These are phyloP conservation scores for Ephydatia muelleri DNA, from an alignment of 37 sponge, comb jelly and placozoan genomes.

Conservation along the genomic window DNA sequence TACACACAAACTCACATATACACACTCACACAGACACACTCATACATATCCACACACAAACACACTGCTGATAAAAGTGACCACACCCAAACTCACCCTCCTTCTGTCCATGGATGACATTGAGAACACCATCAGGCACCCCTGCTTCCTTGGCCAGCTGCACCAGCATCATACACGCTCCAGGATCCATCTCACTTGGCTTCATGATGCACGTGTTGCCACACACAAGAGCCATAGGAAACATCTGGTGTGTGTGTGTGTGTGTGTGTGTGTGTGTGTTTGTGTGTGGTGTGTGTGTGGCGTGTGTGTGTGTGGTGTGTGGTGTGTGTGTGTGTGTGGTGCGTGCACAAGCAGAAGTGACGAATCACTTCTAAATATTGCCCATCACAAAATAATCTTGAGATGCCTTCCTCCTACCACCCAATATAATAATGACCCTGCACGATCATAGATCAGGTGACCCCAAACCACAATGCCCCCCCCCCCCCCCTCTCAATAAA, in stretches of 20 bases:
- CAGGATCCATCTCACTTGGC: constrained; percentile 96
- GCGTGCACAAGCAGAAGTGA: no score
- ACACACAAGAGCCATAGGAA: constrained; percentile 92
- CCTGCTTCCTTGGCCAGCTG: constrained; percentile 94
- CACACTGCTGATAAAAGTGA: not conserved
- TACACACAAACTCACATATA: no score
- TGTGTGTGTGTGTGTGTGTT: no score
- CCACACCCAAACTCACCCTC: constrained; percentile 35
- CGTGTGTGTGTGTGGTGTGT: no score
- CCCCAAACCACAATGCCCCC: no score
- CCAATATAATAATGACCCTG: no score
- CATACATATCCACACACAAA: not conserved
- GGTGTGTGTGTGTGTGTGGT: no score
- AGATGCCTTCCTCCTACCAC: no score
- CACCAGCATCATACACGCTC: constrained; percentile 82
- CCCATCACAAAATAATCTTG: no score
- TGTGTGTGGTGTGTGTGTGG: not conserved
- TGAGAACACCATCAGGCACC: constrained; percentile 93
- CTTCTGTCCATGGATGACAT: constrained; percentile 94
- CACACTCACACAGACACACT: not conserved
- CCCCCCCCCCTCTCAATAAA: not conserved
- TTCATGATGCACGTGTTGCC: constrained; percentile 97
- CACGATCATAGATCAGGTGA: no score
- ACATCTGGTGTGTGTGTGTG: constrained; percentile 83
- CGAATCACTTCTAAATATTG: no score